Conservation (phyloP, 2,113 vertebrate species). For the Cephalopterus ornatus region DNA sequence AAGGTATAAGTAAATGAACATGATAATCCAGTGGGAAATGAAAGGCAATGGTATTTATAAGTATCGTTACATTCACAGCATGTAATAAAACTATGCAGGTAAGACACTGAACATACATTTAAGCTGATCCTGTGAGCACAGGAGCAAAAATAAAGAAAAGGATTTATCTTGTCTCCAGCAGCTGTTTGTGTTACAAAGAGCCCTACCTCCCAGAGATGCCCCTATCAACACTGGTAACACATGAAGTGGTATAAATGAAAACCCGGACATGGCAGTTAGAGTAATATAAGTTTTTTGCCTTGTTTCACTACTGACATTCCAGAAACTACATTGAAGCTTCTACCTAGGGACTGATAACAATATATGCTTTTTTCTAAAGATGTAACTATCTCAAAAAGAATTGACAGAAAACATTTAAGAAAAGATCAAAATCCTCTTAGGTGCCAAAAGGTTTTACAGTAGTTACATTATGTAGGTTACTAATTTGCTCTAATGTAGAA, state of each 20-base stretch:
- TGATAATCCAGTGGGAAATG: background rate
- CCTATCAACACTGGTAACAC: background rate
- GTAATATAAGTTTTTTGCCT: background rate
- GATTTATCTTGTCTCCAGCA: background rate
- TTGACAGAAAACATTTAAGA: background rate
- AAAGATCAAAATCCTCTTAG: background rate
- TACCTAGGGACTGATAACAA: background rate
- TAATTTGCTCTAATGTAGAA: background rate
- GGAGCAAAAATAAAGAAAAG: background rate
- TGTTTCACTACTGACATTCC: background rate
- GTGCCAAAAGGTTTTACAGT: background rate
- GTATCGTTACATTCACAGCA: background rate
- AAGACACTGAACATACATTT: background rate
- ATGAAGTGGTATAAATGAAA: background rate
- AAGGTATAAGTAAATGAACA: background rate
- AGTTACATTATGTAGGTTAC: background rate
- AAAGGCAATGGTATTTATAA: background rate
- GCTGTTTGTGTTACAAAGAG: background rate
- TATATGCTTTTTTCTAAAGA: background rate
- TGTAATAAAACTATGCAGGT: background rate
- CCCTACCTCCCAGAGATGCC: background rate
- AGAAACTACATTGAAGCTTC: background rate
- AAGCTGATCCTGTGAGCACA: background rate
- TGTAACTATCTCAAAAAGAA: background rate
- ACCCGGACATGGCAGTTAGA: background rate